Evolutionary conservation across 2,888 invertebrate genomes (phyloP), one percentile per base, ranked within the genome.

Genomic region (Dolomedes plantarius): DNA sequence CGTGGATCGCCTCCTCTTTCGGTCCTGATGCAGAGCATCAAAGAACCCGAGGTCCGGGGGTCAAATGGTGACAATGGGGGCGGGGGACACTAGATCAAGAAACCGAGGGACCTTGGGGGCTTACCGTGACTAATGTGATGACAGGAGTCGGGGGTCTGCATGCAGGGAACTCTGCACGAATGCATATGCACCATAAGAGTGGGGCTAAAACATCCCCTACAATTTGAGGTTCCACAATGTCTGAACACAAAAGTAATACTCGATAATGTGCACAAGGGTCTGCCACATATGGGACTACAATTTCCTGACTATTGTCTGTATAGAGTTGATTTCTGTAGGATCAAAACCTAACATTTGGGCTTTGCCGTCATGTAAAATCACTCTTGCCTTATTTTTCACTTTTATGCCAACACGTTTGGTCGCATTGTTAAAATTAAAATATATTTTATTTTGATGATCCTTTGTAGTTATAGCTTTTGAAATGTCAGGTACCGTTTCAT

Each of bases 281-380:
- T 16, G 76, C 76, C 29, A 76, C 46, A 28, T 62, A 41, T 7
- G 76, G 76, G 28, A 19, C 28, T n/a, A 5, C 28, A 19, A 41
- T 28, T 6, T 9, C 11, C 65, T 41, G 7, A 0, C 28, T 13
- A 23, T 29, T 11, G 1, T 23, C 5, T 69, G 56, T 9, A 28
- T 9, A 1, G 75, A 75, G n/a, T 16, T 19, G n/a, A 75, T 75
- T 11, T 67, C 46, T 11, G 13, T 39, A 23, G 65, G 65, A 16
- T 75, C 19, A 46, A 75, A 75, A 9, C 67, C 65, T 6, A 75
- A 65, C 41, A 65, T 41, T 67, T 75, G 41, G 19, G 41, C 39
- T 0, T 75, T 29, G 7, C 75, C 75, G n/a, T 75, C 6, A 7
- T 65, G 23, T 41, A 75, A 41, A 6, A 65, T 36, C 0, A 75